phyloP scores from a whole-genome alignment of 2,888 invertebrate genomes.

The Dryadula phaetusa region DNA sequence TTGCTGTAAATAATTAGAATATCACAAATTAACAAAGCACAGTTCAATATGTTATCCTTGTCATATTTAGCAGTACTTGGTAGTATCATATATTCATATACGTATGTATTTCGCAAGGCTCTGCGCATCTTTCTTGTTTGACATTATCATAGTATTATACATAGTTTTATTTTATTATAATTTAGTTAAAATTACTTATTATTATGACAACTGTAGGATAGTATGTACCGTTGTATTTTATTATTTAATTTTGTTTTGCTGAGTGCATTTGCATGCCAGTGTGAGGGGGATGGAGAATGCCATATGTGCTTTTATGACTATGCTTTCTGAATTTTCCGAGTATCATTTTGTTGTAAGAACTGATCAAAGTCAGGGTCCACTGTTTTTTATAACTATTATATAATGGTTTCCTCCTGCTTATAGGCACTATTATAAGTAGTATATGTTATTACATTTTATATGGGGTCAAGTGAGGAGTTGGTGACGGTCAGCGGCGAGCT shows the following conservation, averaged over 20 bases:
- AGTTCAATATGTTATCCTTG: too few species aligned
- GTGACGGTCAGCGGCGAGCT: not conserved
- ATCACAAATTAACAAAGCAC: not conserved
- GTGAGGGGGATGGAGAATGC: not conserved
- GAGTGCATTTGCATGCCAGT: too few species aligned
- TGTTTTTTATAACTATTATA: not conserved
- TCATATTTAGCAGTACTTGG: too few species aligned
- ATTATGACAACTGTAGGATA: not conserved
- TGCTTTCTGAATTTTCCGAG: not conserved
- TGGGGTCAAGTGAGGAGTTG: not conserved
- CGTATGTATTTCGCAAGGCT: not conserved
- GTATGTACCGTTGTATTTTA: not conserved
- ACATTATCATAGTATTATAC: not conserved
- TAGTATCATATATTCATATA: too few species aligned
- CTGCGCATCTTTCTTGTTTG: not conserved
- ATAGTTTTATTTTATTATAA: not conserved
- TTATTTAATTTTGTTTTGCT: not conserved
- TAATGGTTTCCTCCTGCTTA: not conserved
- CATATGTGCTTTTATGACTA: not conserved
- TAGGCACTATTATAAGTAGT: not conserved
- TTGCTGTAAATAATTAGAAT: slow-evolving; percentile 9
- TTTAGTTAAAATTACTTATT: not conserved
- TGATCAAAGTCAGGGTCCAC: slow-evolving; percentile 11
- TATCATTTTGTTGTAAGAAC: not conserved
- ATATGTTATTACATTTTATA: not conserved